Base-by-base conservation (phyloP, 2,888 invertebrate species). In the Stramonita haemastoma region DNA sequence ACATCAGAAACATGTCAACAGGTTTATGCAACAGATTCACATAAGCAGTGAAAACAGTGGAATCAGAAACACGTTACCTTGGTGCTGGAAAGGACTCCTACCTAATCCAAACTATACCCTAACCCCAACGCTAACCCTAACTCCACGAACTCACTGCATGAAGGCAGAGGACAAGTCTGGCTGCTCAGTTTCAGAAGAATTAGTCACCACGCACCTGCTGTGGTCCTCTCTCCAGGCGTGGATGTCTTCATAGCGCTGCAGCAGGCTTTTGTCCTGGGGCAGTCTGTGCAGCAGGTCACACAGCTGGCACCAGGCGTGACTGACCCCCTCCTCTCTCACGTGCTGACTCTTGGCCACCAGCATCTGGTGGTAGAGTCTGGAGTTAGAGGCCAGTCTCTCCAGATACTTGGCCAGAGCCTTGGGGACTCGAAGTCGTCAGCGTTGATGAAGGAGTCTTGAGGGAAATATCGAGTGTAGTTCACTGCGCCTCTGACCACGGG, bases 231-330 rank as follows among this genome's bases (percentile, higher is more conserved):
- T 34, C 87, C 87, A 87, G n/a, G 73, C 26, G 5, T 87, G 87
- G 46, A 87, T 46, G 73, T 87, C 87, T 17, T 87, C 73, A 22
- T 87, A 87, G 46, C 86, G 86, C 15, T 86, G 19, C 60, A 34
- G 57, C 60, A 86, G 66, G 5, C 26, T 13, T 4, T 32, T 4
- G 26, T 87, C 87, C 5, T 22, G 15, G 26, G 34, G 73, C n/a
- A 46, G 5, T 19, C 87, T 26, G 46, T 87, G 87, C 5, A 87
- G 34, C 87, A 73, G 73, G 29, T 87, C 87, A 60, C 87, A 87
- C 32, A 87, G 46, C 87, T 87, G 87, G 46, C 87, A 87, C 87
- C 87, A 87, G 0, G 87, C 87, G 46, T 73, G 46, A 4, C n/a
- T 17, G 15, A 87, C 46, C 29, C 87, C 87, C 29, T 66, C 46